Evolutionary conservation across 2,888 invertebrate genomes (phyloP), one percentile per base, ranked within the genome.

Genomic region (Cantharis lateralis): DNA sequence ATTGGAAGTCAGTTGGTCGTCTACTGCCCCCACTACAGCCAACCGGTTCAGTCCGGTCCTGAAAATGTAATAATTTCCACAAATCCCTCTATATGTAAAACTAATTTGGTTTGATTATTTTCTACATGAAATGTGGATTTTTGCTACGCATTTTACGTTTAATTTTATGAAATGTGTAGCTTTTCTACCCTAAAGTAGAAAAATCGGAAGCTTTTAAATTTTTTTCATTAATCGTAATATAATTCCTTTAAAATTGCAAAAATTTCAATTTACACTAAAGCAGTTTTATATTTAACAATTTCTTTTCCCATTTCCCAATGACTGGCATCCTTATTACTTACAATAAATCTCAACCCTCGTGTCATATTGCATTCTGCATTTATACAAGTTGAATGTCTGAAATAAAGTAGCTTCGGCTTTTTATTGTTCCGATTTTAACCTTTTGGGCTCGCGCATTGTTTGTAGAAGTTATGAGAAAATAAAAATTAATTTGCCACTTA

Each of bases 311-410:
- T 48, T 48, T 48, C 48, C 20, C 64, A 66, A 48, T 48, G 48
- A 66, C 64, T 66, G 24, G 24, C 64, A 66, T 66, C 24, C 64
- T 48, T 48, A 66, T 66, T 66, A 66, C 24, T 20, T n/a, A 24
- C 64, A 20, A 66, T 66, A 66, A 66, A 66, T 66, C 24, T 66
- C 20, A 66, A 66, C 64, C 64, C 64, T 66, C 64, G 64, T 66
- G 64, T 66, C 20, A 66, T 18, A 66, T 66, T 66, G 64, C 64
- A 66, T 66, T 66, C 18, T 66, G 64, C 64, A 66, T 66, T 66
- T 20, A 66, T 20, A 18, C 64, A 20, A 18, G 20, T 66, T 20
- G 20, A 24, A 66, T 66, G 64, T 66, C 64, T 18, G 16, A 18
- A 66, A 20, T 66, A 66, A 66, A 66, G 64, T 18, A 20, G 64